Evolutionary conservation across 2,113 vertebrate species (phyloP), one percentile per base, ranked within the genome.

Genomic region (Microcebus ravelobensis): DNA sequence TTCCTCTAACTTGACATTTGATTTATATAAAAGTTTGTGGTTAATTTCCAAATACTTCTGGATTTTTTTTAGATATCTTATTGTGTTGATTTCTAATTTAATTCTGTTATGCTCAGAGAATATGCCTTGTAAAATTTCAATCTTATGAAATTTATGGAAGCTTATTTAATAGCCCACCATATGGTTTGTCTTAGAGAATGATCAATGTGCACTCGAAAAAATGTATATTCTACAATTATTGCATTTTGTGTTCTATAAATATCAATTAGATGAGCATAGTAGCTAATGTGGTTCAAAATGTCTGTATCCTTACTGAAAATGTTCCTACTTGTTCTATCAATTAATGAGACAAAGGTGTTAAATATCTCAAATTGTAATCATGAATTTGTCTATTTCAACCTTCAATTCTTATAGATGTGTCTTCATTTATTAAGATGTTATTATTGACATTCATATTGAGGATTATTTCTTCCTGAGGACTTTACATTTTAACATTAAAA

Each of bases 1-100:
- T 81, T 65, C 77, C 77, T 76, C 68, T 74, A 86, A 18, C 91
- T 94, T 59, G 42, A 68, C 70, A 52, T 91, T 88, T 91, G 23
- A 63, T 77, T 87, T 87, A 87, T 55, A 36, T 67, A 77, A 31
- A 91, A 87, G 3, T 59, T n/a, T 20, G 34, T 39, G 20, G n/a
- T 86, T 73, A 86, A 55, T 90, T 96, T 90, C 13, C 36, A 73
- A 73, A 50, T 52, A 73, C 42, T 57, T 42, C 5, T 34, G 31
- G 13, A 31, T 61, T 65, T 84, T 84, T 74, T 84, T 45, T 17
- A 76, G 23, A 29, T 92, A 57, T 9, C 12, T 91, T 88, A 85
- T 27, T 80, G 13, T 74, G 9, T 87, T 45, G 29, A 48, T 63
- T 83, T 92, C 15, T 63, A 57, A 65, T 65, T 73, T 94, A 74